Conservation (phyloP, 2,797 vertebrate genomes). For the Nasua narica region DNA sequence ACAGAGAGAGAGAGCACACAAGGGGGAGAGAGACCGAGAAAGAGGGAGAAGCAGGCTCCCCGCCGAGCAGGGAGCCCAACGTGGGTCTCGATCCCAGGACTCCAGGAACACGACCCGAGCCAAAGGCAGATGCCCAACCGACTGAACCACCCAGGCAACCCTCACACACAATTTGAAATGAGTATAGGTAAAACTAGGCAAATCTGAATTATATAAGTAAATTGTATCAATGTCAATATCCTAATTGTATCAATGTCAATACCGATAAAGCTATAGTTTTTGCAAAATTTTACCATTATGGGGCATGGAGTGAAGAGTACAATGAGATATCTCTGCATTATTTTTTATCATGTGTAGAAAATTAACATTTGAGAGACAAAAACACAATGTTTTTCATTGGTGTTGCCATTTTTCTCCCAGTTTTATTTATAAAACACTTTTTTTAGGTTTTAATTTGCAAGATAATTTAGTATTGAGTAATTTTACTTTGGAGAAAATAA, state of each 20-base stretch:
- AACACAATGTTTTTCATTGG: background rate
- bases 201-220: background rate
- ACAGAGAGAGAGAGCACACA: too few relatives aligned
- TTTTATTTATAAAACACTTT: background rate
- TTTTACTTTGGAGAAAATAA: background rate
- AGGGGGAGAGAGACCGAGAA: too few relatives aligned
- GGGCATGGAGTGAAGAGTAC: background rate
- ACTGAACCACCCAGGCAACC: too few relatives aligned
- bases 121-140: too few relatives aligned
- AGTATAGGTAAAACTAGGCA: background rate
- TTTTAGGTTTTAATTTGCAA: background rate
- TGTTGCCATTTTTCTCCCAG: background rate
- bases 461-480: background rate
- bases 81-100: too few relatives aligned
- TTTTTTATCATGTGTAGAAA: background rate
- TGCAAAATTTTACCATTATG: background rate
- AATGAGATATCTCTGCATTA: background rate
- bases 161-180: background rate
- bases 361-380: background rate
- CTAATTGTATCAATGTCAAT: background rate
- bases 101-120: too few relatives aligned
- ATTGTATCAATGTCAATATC: background rate
- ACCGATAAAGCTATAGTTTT: background rate
- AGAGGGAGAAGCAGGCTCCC: too few relatives aligned
- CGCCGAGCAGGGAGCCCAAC: too few relatives aligned